Evolutionary conservation across 1,140 invertebrate species (phyloP).

Genomic region (Trissolcus basalis): DNA sequence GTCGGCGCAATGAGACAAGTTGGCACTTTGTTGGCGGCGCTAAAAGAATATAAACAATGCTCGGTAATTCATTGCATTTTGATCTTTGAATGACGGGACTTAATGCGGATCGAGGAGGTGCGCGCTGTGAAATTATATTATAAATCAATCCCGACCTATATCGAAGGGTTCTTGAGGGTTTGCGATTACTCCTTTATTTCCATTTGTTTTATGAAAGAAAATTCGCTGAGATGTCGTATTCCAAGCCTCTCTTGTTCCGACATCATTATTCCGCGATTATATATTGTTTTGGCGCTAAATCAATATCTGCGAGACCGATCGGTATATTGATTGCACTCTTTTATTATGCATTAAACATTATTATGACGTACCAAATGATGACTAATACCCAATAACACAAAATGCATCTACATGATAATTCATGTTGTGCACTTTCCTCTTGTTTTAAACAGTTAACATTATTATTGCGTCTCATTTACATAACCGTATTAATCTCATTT

Average conservation of each 20-base stretch:
- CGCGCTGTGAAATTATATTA: slow-evolving; percentile 34
- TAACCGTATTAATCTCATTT: no score
- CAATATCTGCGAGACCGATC: neutral
- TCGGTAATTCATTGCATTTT: slow-evolving; percentile 30
- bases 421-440: no score
- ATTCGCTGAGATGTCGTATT: slow-evolving; percentile 9
- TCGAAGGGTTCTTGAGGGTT: neutral
- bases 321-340: no score
- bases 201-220: slow-evolving; percentile 20
- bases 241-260: slow-evolving; percentile 1
- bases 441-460: no score
- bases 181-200: slow-evolving; percentile 20
- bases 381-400: no score
- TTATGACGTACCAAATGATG: no score
- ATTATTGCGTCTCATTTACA: no score
- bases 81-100: slow-evolving; percentile 33
- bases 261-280: slow-evolving; percentile 10
- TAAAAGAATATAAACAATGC: slow-evolving; percentile 11
- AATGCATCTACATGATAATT: no score
- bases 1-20: slow-evolving; percentile 16
- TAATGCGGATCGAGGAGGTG: slow-evolving; percentile 34
- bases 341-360: no score
- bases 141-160: slow-evolving; percentile 46
- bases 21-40: slow-evolving; percentile 1
- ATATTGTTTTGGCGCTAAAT: no score